Base-by-base conservation (phyloP, 2,888 invertebrate species). In the Ophonus ardosiacus region DNA sequence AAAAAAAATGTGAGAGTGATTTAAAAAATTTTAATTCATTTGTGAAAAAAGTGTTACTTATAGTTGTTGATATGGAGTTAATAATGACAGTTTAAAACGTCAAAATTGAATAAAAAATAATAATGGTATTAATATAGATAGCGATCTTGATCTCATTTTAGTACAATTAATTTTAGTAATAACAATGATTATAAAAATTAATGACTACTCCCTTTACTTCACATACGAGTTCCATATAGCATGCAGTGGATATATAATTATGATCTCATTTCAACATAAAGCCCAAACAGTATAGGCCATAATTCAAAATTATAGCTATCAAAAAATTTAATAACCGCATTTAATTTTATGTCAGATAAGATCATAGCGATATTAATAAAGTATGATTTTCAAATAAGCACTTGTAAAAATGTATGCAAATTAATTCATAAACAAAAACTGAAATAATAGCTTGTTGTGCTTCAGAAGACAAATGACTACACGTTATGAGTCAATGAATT, bases 301-400 rank as follows among this genome's bases (percentile, higher is more conserved):
- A 68, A 68, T 24, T 68, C 38, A 68, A 68, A 68, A 68, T 68
- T 38, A 68, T 68, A 68, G 68, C 68, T 24, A 68, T 68, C 68
- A 68, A 68, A 68, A 63, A 68, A 68, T 38, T 68, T 68, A 68
- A 68, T 68, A 68, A 68, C 68, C 15, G 15, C 68, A 68, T 68
- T 68, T 68, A 68, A 68, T 68, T 31, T 31, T 6, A 24, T 24
- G n/a, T 68, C n/a, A 68, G 68, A 68, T 68, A 68, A 31, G 68
- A 68, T 31, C 31, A 68, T 74, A 74, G 71, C 18, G 43, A 43
- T 74, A 74, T 74, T 74, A 74, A 74, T 74, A 74, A 74, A 74
- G 71, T 51, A 74, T 74, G 71, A 74, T 74, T 74, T 74, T 74
- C 71, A 74, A 74, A 68, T 68, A 68, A 68, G 68, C 68, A 68